A percentile compares a stretch with the other conserved stretches of the same genome.
Conservation (phyloP, 2,113 vertebrate species). For the Elgaria multicarinata region DNA sequence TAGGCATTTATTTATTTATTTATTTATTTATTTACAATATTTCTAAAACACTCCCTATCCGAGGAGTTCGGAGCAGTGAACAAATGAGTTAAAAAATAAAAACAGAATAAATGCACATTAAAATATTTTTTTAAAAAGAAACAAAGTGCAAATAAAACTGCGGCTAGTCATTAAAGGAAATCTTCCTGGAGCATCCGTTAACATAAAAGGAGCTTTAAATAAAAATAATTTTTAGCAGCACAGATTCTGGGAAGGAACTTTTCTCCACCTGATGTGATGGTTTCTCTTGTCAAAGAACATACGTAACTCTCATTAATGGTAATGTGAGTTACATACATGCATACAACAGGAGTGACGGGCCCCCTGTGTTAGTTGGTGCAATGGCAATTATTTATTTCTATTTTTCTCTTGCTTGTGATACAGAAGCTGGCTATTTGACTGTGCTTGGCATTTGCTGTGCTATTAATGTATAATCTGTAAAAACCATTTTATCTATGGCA, state of each 20-base stretch:
- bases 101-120: too few species aligned
- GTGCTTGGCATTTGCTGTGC: neutral
- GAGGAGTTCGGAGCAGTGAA: too few species aligned
- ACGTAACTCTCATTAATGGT: neutral
- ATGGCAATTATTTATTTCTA: neutral
- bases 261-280: neutral
- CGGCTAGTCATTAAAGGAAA: too few species aligned
- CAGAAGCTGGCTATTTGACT: neutral
- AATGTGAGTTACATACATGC: neutral
- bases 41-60: too few species aligned
- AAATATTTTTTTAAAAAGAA: too few species aligned
- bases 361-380: neutral
- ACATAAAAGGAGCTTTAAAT: neutral
- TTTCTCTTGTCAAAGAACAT: neutral
- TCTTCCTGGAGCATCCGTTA: neutral
- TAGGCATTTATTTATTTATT: too few species aligned
- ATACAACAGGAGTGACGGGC: neutral
- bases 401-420: neutral
- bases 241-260: slow-evolving; percentile 13
- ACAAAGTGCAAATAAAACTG: too few species aligned
- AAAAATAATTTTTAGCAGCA: neutral
- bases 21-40: too few species aligned
- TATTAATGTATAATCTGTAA: neutral
- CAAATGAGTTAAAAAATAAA: too few species aligned
- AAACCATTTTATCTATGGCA: neutral